These are phyloP conservation scores for Ochropleura leucogaster DNA, from an alignment of 2,888 invertebrate species.

Conservation along the genomic window DNA sequence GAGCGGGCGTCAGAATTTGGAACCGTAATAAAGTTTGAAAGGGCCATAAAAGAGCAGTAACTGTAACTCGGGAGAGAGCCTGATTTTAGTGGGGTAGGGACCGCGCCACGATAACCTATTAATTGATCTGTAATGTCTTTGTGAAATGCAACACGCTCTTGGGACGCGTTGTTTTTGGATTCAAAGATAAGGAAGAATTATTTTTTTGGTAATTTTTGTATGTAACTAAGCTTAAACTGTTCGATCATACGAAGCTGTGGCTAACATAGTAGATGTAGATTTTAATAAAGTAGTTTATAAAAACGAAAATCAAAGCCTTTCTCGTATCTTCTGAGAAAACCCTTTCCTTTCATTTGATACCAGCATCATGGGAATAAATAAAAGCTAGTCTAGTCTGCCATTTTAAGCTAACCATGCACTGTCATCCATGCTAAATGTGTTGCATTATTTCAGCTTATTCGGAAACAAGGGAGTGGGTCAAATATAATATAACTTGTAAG, in stretches of 20 bases:
- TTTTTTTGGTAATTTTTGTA: background rate
- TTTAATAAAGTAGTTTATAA: too few relatives aligned
- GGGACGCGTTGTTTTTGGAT: constrained; percentile 18
- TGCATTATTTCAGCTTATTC: too few relatives aligned
- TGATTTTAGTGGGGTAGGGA: constrained; percentile 87
- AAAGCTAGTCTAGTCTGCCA: too few relatives aligned
- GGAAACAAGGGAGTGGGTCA: too few relatives aligned
- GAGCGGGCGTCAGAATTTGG: constrained; percentile 82
- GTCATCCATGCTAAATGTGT: too few relatives aligned
- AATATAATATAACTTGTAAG: too few relatives aligned
- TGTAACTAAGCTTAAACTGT: background rate
- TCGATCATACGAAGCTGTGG: background rate
- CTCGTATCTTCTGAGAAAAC: too few relatives aligned
- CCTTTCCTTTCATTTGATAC: too few relatives aligned
- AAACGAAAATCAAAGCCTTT: too few relatives aligned
- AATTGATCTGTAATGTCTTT: constrained; percentile 84
- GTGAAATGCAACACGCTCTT: constrained; percentile 58
- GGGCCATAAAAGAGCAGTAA: constrained; percentile 90
- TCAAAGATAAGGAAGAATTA: constrained; percentile 1
- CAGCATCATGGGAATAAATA: too few relatives aligned
- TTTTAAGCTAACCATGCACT: too few relatives aligned
- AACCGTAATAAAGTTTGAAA: constrained; percentile 90
- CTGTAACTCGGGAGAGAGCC: constrained; percentile 87
- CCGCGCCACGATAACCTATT: constrained; percentile 85
- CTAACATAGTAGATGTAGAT: background rate